phyloP scores from a whole-genome alignment of 2,888 invertebrate genomes.

The Caenorhabditis sp. region DNA sequence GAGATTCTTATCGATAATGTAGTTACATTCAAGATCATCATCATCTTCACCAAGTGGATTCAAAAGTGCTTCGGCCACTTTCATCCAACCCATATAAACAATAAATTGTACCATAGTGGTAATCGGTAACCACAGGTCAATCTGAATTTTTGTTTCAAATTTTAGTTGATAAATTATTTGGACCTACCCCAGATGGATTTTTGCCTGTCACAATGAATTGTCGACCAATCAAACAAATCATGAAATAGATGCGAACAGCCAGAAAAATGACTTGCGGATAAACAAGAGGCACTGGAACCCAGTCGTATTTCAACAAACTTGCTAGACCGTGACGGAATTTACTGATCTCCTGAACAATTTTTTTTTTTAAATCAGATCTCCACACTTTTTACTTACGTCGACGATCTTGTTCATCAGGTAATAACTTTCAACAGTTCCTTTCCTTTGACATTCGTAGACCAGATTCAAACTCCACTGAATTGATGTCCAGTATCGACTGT shows the following conservation, averaged over 20 bases:
- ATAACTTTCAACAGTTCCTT: conserved; percentile 53
- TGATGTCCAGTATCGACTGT: conserved; percentile 59
- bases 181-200: conserved; percentile 52
- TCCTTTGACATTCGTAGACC: conserved; percentile 53
- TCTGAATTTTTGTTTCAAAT: no score
- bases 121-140: conserved; percentile 64
- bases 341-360: conserved; percentile 40
- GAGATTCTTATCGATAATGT: conserved; percentile 67
- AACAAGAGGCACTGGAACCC: conserved; percentile 57
- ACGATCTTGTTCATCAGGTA: conserved; percentile 62
- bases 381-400: conserved; percentile 27
- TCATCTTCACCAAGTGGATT: conserved; percentile 65
- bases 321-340: conserved; percentile 58
- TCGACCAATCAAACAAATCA: conserved; percentile 52
- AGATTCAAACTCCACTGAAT: conserved; percentile 56
- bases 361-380: background rate
- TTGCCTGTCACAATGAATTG: conserved; percentile 55
- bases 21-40: conserved; percentile 62
- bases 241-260: conserved; percentile 56
- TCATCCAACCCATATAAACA: conserved; percentile 63
- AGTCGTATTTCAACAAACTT: conserved; percentile 58
- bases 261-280: conserved; percentile 56
- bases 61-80: conserved; percentile 65
- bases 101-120: conserved; percentile 64
- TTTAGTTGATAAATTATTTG: no score